Conservation (phyloP, 2,797 vertebrate genomes). For the Gymnodraco acuticeps region DNA sequence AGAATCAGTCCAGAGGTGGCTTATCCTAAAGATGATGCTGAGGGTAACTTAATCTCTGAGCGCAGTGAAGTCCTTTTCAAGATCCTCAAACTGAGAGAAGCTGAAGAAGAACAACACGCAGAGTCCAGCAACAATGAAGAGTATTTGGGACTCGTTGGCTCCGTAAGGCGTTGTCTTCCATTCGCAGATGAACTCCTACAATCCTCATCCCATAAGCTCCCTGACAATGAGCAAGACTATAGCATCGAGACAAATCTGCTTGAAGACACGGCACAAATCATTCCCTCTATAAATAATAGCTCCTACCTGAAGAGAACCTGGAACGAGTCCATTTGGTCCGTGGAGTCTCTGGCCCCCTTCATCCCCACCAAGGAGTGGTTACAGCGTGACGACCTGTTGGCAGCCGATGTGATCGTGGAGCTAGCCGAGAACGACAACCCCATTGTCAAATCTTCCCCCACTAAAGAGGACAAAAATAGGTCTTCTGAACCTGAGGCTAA, state of each 20-base stretch:
- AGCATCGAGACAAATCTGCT: not conserved
- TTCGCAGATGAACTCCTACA: not conserved
- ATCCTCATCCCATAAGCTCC: not conserved
- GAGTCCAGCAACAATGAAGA: slow-evolving; percentile 7
- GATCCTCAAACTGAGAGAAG: no score
- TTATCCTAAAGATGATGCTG: not conserved
- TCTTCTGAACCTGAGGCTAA: slow-evolving; percentile 66
- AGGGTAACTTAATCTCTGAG: not conserved
- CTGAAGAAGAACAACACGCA: no score
- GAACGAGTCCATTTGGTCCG: slow-evolving; percentile 78
- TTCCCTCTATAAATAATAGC: not conserved
- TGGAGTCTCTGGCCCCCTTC: slow-evolving; percentile 68
- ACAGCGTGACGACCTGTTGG: slow-evolving; percentile 39
- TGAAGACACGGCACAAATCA: slow-evolving; percentile 13
- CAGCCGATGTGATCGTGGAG: slow-evolving; percentile 32
- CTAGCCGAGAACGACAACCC: slow-evolving; percentile 19
- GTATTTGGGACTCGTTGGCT: not conserved
- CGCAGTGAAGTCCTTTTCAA: slow-evolving; percentile 1
- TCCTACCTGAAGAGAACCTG: slow-evolving; percentile 26
- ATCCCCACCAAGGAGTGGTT: slow-evolving; percentile 65
- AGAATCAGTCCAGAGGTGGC: not conserved
- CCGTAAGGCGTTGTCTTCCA: not conserved
- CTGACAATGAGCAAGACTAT: slow-evolving; percentile 3
- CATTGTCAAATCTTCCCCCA: not conserved
- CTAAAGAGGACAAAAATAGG: slow-evolving; percentile 23